Percentiles rank a stretch among this genome's conserved stretches.
Conservation (phyloP, 2,888 invertebrate genomes). For the Eurytoma californica region DNA sequence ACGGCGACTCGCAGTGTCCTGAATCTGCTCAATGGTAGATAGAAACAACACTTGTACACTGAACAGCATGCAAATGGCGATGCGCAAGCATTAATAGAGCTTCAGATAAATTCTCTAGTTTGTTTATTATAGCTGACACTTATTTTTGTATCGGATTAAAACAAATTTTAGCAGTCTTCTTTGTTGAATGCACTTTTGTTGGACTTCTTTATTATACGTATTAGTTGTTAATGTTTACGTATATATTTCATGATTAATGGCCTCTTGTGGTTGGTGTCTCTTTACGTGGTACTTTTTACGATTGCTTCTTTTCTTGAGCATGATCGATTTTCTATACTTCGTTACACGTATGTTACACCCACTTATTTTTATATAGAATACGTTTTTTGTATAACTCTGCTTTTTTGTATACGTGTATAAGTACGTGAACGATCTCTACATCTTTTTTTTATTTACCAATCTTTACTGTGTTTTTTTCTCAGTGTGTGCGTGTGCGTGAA, state of each 20-base stretch:
- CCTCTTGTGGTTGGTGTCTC: slow-evolving; percentile 42
- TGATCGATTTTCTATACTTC: slow-evolving; percentile 34
- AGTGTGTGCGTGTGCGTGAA: slow-evolving; percentile 36
- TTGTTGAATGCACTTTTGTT: slow-evolving; percentile 28
- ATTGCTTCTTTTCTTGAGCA: slow-evolving; percentile 43
- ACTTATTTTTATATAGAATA: neutral
- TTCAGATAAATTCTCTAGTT: slow-evolving; percentile 45
- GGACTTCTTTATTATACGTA: slow-evolving; percentile 26
- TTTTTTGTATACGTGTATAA: slow-evolving; percentile 6
- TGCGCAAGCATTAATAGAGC: slow-evolving; percentile 2
- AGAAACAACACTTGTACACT: slow-evolving; percentile 13
- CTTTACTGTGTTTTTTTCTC: slow-evolving; percentile 29
- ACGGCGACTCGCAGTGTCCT: slow-evolving; percentile 25
- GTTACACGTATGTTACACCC: slow-evolving; percentile 9
- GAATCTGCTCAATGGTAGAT: slow-evolving; percentile 29
- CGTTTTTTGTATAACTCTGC: slow-evolving; percentile 22
- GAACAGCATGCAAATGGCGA: slow-evolving; percentile 40
- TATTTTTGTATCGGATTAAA: slow-evolving; percentile 2
- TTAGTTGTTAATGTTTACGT: slow-evolving; percentile 20
- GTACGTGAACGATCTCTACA: neutral
- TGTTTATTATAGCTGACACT: slow-evolving; percentile 27
- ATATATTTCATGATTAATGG: slow-evolving; percentile 19
- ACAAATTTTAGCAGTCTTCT: slow-evolving; percentile 38
- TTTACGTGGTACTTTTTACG: slow-evolving; percentile 8
- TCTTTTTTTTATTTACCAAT: slow-evolving; percentile 1